Evolutionary conservation across 1,140 invertebrate genomes (phyloP).

Genomic region (Diabrotica undecimpunctata): DNA sequence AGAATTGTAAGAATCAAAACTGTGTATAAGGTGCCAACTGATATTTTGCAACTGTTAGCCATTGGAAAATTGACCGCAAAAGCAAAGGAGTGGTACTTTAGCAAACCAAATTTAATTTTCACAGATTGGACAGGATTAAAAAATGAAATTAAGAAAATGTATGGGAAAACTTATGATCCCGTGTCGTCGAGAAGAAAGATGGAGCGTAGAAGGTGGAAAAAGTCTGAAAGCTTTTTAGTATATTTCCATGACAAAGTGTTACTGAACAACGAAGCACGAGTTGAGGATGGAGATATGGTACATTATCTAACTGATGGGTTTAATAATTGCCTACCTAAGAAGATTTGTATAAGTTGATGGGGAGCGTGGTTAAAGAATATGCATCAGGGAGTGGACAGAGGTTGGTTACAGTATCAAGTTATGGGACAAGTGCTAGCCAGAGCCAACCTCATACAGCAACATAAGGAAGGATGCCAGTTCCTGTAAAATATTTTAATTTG

Average conservation of each 20-base stretch:
- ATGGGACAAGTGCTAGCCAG: neutral
- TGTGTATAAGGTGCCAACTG: no score
- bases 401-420: neutral
- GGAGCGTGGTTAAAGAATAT: neutral
- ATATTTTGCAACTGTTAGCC: no score
- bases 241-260: slow-evolving; percentile 39
- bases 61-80: no score
- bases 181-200: slow-evolving; percentile 27
- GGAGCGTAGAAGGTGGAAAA: slow-evolving; percentile 35
- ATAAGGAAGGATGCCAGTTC: slow-evolving; percentile 7
- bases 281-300: slow-evolving; percentile 32
- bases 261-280: slow-evolving; percentile 31
- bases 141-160: slow-evolving; percentile 13
- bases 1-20: no score
- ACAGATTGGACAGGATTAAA: slow-evolving; percentile 20
- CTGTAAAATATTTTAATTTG: slow-evolving; percentile 16
- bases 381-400: neutral
- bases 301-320: slow-evolving; percentile 41
- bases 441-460: neutral
- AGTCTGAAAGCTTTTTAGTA: no score
- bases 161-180: slow-evolving; percentile 6
- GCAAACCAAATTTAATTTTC: slow-evolving; percentile 13
- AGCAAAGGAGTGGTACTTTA: slow-evolving; percentile 20
- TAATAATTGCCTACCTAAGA: slow-evolving; percentile 12
- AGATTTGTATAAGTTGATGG: slow-evolving; percentile 20